Percentiles rank a stretch among this genome's conserved stretches.
phyloP scores from a whole-genome alignment of 2,113 vertebrate species.

The Microtus oregoni region DNA sequence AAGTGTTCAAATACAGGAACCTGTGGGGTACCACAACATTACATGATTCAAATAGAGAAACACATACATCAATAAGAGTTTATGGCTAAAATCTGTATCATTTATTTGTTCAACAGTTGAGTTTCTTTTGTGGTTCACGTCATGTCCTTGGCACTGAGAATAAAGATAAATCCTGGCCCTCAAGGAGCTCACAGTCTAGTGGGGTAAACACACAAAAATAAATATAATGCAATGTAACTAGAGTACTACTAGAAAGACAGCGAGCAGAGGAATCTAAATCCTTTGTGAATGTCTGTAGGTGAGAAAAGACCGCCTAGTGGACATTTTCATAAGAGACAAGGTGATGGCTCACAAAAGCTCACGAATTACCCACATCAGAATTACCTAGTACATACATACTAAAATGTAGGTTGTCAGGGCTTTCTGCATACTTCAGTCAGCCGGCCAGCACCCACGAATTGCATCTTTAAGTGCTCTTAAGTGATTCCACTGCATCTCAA shows the following conservation, averaged over 20 bases:
- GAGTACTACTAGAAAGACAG: not conserved
- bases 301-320: not conserved
- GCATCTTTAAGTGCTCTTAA: constrained; percentile 22
- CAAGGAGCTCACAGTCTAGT: constrained; percentile 74
- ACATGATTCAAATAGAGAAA: constrained; percentile 43
- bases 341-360: constrained; percentile 39
- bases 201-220: constrained; percentile 3
- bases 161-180: constrained; percentile 59
- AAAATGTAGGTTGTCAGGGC: constrained; percentile 11
- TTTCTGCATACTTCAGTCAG: constrained; percentile 7
- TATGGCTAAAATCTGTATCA: constrained; percentile 55
- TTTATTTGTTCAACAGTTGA: constrained; percentile 68
- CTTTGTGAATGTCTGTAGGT: not conserved
- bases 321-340: constrained; percentile 23
- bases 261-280: not conserved
- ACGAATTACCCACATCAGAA: not conserved
- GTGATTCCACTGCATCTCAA: constrained; percentile 42
- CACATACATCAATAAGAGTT: not conserved
- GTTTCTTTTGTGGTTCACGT: constrained; percentile 56
- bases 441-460: not conserved
- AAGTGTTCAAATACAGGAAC: not conserved
- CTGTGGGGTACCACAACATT: not conserved
- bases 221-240: not conserved
- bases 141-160: constrained; percentile 45
- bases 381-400: not conserved